A percentile compares a stretch with the other conserved stretches of the same genome.
Evolutionary conservation across 2,797 vertebrate species (phyloP).

Genomic region (Mormyrops attenuatus): DNA sequence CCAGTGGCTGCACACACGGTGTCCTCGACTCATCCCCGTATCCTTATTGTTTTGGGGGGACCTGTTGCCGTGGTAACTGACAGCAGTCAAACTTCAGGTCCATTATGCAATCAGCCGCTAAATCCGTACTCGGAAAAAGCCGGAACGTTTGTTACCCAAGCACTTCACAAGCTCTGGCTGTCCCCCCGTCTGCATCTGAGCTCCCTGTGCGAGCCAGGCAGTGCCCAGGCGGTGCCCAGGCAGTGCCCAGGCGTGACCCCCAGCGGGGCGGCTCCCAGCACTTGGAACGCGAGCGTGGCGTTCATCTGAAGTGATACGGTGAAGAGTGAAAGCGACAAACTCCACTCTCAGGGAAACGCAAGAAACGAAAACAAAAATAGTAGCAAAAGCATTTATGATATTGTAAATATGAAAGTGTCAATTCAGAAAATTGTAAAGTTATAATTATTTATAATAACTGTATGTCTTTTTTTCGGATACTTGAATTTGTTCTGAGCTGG

Average conservation of each 20-base stretch:
- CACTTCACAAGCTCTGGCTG: conserved; percentile 64
- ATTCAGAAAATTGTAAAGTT: conserved; percentile 99
- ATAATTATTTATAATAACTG: conserved; percentile 97
- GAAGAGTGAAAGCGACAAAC: conserved; percentile 41
- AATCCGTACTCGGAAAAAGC: neutral
- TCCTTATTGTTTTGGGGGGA: conserved; percentile 22
- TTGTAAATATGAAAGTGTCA: conserved; percentile 99
- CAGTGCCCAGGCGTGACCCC: no score
- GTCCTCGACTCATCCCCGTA: neutral
- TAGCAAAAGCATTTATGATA: conserved; percentile 96
- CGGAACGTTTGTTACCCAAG: conserved; percentile 42
- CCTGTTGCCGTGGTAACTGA: conserved; percentile 22
- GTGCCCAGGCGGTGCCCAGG: no score
- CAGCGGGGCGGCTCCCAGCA: conserved; percentile 29
- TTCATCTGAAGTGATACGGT: conserved; percentile 46
- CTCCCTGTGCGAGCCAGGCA: neutral
- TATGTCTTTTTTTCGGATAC: conserved; percentile 73
- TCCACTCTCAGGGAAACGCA: conserved; percentile 99
- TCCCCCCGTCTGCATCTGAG: conserved; percentile 25
- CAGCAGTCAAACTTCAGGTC: neutral
- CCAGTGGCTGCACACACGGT: neutral
- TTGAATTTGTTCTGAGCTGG: conserved; percentile 76
- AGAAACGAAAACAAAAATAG: conserved; percentile 79
- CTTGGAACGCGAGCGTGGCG: conserved; percentile 41
- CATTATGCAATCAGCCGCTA: conserved; percentile 29